Base-by-base conservation (phyloP, 2,888 invertebrate species). In the Hyposoter dolosus region DNA sequence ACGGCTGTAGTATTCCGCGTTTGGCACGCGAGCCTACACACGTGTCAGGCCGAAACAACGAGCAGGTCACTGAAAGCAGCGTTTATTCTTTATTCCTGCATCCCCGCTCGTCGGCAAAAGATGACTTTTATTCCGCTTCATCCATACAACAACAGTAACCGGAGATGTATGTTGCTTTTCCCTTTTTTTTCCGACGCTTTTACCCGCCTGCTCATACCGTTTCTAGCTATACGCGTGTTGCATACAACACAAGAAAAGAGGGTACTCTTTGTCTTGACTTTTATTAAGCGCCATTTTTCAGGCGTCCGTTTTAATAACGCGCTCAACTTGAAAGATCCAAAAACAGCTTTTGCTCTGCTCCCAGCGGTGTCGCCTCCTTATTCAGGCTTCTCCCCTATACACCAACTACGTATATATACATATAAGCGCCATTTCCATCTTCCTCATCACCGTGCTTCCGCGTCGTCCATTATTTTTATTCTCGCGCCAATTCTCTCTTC, bases 201-300 rank as follows among this genome's bases (percentile, higher is more conserved):
- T 74, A 12, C 72, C 32, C 19, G 69, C 71, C 66, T 60, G 12
- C 23, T 3, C 10, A 10, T 23, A 9, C 6, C n/a, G 60, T 23
- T 3, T 23, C 7, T 23, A 65, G 23, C 35, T 47, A 9, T 77
- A 23, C 47, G 56, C 35, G 40, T 66, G 43, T 5, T 66, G 66
- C 43, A 66, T 43, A 43, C 15, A 15, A 15, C 15, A 19, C 9
- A 23, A 23, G 68, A 12, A 28, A 28, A 5, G 45, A 68, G 86
- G 88, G 88, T 88, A 77, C 81, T 88, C 90, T 90, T 90, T 90
- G 90, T 92, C 90, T 88, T 79, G 88, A 85, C 88, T 89, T 90
- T 91, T 90, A 90, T 87, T 89, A 88, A 89, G 89, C 89, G 88
- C 87, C 89, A 89, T 90, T 91, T 90, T 91, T 90, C 88, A 90